Percentiles rank a stretch among this genome's conserved stretches.
phyloP scores from a whole-genome alignment of 2,113 vertebrate species.

The Stigmatopora argus region DNA sequence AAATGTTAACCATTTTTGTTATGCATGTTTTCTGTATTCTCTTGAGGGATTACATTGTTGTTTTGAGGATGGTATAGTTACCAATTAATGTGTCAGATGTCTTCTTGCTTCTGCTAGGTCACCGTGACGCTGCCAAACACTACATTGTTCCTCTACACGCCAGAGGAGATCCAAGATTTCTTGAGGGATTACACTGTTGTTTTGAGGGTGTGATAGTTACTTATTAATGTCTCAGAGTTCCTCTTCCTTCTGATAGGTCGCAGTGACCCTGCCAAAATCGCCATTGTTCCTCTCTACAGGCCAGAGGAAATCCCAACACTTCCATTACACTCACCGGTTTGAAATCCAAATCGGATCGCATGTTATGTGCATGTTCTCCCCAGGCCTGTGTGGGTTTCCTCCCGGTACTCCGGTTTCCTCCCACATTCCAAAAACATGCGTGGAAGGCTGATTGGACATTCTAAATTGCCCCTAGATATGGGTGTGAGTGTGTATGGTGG shows the following conservation, averaged over 20 bases:
- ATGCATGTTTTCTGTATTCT: too few species aligned
- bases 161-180: not conserved
- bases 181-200: not conserved
- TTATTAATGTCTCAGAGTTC: slow-evolving; percentile 12
- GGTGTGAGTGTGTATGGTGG: too few species aligned
- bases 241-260: slow-evolving; percentile 22
- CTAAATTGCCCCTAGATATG: too few species aligned
- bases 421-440: too few species aligned
- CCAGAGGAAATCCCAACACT: slow-evolving; percentile 3
- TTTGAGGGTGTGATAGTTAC: slow-evolving; percentile 2
- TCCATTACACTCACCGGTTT: slow-evolving; percentile 8
- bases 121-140: slow-evolving; percentile 5
- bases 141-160: slow-evolving; percentile 25
- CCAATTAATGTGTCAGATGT: slow-evolving; percentile 12
- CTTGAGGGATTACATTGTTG: not conserved
- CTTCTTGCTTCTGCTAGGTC: slow-evolving; percentile 22
- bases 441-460: too few species aligned
- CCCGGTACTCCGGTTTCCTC: too few species aligned
- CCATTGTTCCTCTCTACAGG: slow-evolving; percentile 26
- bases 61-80: slow-evolving; percentile 2
- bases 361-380: too few species aligned
- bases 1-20: too few species aligned
- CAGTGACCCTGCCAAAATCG: slow-evolving; percentile 3
- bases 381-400: too few species aligned
- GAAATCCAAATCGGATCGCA: too few species aligned